phyloP scores from a whole-genome alignment of 2,888 invertebrate genomes.

The Erebia ligea region DNA sequence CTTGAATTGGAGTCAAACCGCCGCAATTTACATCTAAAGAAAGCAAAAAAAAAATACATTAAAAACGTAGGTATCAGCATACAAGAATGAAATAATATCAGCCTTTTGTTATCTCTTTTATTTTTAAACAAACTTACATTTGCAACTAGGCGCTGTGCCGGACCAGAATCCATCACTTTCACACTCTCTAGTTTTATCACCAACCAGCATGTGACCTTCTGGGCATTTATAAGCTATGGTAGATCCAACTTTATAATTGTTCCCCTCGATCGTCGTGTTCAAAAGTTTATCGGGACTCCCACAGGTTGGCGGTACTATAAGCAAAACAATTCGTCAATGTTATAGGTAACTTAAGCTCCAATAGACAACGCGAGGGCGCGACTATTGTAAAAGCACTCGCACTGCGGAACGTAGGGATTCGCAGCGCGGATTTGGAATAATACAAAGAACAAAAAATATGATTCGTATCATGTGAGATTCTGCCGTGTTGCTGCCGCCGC shows the following conservation, averaged over 20 bases:
- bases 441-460: too few relatives aligned
- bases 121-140: constrained; percentile 86
- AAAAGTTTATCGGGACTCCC: constrained; percentile 93
- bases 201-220: constrained; percentile 90
- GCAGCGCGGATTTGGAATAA: too few relatives aligned
- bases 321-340: constrained; percentile 40
- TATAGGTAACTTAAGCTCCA: background rate
- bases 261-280: constrained; percentile 91
- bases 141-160: constrained; percentile 90
- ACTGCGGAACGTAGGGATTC: background rate
- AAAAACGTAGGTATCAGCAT: too few relatives aligned
- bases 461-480: too few relatives aligned
- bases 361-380: background rate
- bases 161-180: constrained; percentile 92
- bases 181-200: constrained; percentile 87
- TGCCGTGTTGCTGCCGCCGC: too few relatives aligned
- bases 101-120: background rate
- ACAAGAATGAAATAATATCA: too few relatives aligned
- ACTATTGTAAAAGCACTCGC: background rate
- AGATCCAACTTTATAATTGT: constrained; percentile 87
- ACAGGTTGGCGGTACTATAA: constrained; percentile 90
- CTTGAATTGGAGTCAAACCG: constrained; percentile 85
- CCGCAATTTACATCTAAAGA: constrained; percentile 93
- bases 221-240: constrained; percentile 90
- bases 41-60: background rate